Evolutionary conservation across 2,888 invertebrate species (phyloP).

Genomic region (Baronia brevicornis): DNA sequence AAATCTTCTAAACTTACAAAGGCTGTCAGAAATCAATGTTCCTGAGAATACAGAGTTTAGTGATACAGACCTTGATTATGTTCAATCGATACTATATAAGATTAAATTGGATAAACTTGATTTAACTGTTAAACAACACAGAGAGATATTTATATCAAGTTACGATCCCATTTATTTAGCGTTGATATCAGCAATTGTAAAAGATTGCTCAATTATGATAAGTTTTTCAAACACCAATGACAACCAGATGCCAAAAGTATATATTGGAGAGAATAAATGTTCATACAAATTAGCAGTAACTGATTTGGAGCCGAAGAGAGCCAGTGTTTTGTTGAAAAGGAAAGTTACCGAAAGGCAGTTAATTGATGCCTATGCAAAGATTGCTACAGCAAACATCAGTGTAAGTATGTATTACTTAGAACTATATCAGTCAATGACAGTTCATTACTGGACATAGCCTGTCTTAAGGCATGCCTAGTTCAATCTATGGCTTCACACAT

Average conservation of each 20-base stretch:
- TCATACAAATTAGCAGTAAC: slow-evolving; percentile 76
- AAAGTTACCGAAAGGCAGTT: slow-evolving; percentile 41
- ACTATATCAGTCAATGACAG: neutral
- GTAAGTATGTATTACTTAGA: slow-evolving; percentile 33
- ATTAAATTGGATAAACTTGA: slow-evolving; percentile 31
- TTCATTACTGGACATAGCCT: neutral
- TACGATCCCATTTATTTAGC: slow-evolving; percentile 33
- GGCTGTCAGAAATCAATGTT: slow-evolving; percentile 33
- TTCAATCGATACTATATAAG: slow-evolving; percentile 32
- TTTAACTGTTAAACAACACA: slow-evolving; percentile 25
- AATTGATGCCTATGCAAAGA: slow-evolving; percentile 36
- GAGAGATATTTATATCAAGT: slow-evolving; percentile 29
- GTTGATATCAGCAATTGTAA: slow-evolving; percentile 79
- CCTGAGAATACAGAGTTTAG: slow-evolving; percentile 18
- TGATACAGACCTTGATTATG: slow-evolving; percentile 34
- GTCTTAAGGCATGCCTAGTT: no score
- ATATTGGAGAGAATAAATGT: slow-evolving; percentile 47
- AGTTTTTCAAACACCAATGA: slow-evolving; percentile 48
- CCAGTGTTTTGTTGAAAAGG: slow-evolving; percentile 44
- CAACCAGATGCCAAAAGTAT: slow-evolving; percentile 30
- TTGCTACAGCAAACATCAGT: slow-evolving; percentile 19
- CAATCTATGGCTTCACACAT: no score
- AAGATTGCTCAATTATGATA: slow-evolving; percentile 83
- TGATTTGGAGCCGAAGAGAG: slow-evolving; percentile 81
- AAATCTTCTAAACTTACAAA: slow-evolving; percentile 46